Evolutionary conservation across 2,888 invertebrate species (phyloP), one percentile per base, ranked within the genome.

Genomic region (Philaethria dido): DNA sequence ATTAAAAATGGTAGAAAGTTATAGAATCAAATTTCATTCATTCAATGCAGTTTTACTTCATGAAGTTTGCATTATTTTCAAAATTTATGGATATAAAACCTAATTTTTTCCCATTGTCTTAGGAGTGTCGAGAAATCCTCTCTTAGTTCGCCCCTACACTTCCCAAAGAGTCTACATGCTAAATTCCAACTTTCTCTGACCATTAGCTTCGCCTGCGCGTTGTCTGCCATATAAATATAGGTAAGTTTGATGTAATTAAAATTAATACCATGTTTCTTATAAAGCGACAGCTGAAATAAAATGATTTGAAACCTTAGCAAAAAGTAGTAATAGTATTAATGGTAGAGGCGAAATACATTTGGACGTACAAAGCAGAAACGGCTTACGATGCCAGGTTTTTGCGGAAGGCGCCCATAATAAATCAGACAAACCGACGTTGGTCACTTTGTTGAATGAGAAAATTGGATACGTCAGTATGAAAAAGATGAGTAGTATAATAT

Each of bases 331-430:
- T 76, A 77, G 73, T 73, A 77, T 77, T 75, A 77, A 79, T 78
- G 74, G 77, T 76, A 73, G 29, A 71, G 70, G 73, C 72, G 72
- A 74, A 77, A 75, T 74, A 76, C 75, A 77, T 78, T 78, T 72
- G 75, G 73, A 72, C 66, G 73, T 69, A 74, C 74, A 74, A 78
- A 75, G 78, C 75, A 79, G 74, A 78, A 82, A 82, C 77, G 70
- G 85, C 82, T 81, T 80, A 81, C 80, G 78, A 69, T 75, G 78
- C 71, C 70, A 72, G 78, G 79, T 84, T 86, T 87, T 86, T 87
- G 84, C 77, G 80, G 79, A 70, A 73, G 73, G 71, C 69, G 71
- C 74, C 78, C 72, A 70, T 69, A 75, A 88, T 88, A 88, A 88
- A 87, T 88, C 85, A 85, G 79, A 75, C 71, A 68, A 74, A 74